A percentile compares a stretch with the other conserved stretches of the same genome.
Evolutionary conservation across 2,113 vertebrate genomes (phyloP).

Genomic region (Cyanoramphus novaezelandiae): DNA sequence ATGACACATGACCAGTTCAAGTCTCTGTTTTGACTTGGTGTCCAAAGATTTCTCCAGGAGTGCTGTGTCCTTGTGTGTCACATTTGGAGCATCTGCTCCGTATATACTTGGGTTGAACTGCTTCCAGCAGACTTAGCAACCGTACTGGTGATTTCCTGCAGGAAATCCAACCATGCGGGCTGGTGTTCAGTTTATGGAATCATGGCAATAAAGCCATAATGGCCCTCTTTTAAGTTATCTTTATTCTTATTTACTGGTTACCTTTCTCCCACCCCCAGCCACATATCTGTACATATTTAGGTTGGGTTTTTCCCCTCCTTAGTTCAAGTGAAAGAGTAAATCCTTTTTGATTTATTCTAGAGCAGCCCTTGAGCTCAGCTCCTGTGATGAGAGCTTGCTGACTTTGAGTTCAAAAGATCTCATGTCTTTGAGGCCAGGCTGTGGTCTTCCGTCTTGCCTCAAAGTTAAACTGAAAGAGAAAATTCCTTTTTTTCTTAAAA

Average conservation of each 20-base stretch:
- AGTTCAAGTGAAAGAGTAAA: background rate
- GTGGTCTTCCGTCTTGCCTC: conserved; percentile 25
- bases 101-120: background rate
- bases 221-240: background rate
- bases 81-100: background rate
- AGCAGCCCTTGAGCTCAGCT: conserved; percentile 26
- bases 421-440: conserved; percentile 34
- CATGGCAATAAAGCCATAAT: background rate
- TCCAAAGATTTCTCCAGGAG: background rate
- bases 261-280: background rate
- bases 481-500: background rate
- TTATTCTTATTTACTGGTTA: background rate
- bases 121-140: background rate
- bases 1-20: background rate
- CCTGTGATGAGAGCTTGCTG: conserved; percentile 11
- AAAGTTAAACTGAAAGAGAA: conserved; percentile 24
- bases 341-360: conserved; percentile 35
- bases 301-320: background rate
- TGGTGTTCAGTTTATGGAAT: background rate
- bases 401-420: conserved; percentile 51
- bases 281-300: background rate
- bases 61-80: fast-evolving
- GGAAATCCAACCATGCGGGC: background rate
- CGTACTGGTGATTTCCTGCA: background rate
- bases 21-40: background rate